Conservation (phyloP, 2,888 invertebrate genomes). For the Ecdyonurus torrentis region DNA sequence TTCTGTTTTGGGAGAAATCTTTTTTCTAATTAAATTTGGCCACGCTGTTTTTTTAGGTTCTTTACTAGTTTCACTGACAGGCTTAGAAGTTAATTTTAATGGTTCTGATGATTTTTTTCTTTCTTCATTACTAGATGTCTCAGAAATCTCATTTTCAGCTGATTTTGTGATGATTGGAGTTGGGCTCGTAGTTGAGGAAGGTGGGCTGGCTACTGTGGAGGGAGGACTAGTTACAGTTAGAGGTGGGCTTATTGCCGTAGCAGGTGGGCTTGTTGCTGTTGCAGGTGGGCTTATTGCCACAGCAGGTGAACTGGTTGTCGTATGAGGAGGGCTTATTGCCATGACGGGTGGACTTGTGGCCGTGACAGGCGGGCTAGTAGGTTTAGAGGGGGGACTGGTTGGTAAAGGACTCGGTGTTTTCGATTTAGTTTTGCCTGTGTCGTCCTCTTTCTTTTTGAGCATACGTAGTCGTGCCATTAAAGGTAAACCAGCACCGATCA, state of each 20-base stretch:
- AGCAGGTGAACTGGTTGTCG: neutral
- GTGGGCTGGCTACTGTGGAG: neutral
- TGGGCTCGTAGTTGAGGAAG: neutral
- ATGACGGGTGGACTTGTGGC: no score
- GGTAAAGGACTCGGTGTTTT: constrained; percentile 9
- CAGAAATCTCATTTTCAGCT: no score
- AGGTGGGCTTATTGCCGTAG: neutral
- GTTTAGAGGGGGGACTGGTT: constrained; percentile 4
- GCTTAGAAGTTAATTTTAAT: no score
- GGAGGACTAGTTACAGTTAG: neutral
- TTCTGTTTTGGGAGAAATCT: no score
- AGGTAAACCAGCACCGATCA: constrained; percentile 22
- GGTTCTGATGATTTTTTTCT: no score
- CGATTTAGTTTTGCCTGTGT: neutral
- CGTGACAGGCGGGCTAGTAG: neutral
- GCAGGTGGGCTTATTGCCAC: neutral
- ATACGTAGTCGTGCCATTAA: constrained; percentile 42
- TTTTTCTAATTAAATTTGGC: no score
- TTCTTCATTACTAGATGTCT: no score
- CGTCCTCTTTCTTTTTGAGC: constrained; percentile 71
- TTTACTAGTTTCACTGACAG: no score
- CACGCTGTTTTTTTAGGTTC: no score
- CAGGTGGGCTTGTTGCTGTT: neutral
- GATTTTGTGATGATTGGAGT: no score
- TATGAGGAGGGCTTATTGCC: neutral